Evolutionary conservation across 2,888 invertebrate species (phyloP).

Genomic region (Crioceris asparagi): DNA sequence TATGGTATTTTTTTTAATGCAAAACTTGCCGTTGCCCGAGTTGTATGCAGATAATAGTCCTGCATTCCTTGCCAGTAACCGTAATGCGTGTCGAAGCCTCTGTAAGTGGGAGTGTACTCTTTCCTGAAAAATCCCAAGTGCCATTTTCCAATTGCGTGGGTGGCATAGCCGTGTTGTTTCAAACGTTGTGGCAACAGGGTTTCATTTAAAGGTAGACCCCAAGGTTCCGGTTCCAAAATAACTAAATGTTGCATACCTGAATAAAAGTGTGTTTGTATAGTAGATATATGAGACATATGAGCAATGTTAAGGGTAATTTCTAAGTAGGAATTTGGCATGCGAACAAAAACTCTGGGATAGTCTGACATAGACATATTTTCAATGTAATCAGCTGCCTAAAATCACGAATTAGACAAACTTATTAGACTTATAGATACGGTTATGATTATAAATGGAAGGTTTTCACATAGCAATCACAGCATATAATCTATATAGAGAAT

Average conservation of each 20-base stretch:
- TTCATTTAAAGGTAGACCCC: conserved; percentile 55
- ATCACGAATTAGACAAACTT: no score
- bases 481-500: no score
- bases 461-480: no score
- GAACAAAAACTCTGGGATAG: no score
- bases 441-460: no score
- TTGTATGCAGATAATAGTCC: conserved; percentile 65
- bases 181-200: conserved; percentile 52
- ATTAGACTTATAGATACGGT: no score
- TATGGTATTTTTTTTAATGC: no score
- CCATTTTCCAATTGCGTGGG: conserved; percentile 78
- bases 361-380: no score
- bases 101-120: conserved; percentile 58
- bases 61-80: conserved; percentile 78
- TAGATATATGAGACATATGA: no score
- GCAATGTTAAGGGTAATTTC: no score
- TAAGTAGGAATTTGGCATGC: no score
- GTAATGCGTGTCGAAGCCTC: conserved; percentile 73
- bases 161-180: conserved; percentile 55
- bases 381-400: no score
- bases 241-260: conserved; percentile 65
- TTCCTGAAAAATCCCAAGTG: conserved; percentile 68
- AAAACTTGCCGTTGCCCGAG: conserved; percentile 40
- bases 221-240: conserved; percentile 58
- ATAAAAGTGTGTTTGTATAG: conserved; percentile 11